Base-by-base conservation (phyloP, 2,888 invertebrate species). In the Microchrysa polita region DNA sequence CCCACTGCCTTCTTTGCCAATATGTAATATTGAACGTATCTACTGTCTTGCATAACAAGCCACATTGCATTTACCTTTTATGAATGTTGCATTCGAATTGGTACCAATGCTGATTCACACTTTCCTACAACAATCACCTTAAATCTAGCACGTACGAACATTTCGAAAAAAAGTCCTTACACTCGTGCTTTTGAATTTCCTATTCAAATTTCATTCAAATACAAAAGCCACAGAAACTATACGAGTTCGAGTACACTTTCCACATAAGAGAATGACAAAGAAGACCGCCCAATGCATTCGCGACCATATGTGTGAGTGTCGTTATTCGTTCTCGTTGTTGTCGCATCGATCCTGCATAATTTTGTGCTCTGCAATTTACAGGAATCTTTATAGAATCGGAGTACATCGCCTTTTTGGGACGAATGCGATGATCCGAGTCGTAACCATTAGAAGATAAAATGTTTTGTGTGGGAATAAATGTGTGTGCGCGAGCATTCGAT, bases 171-270 rank as follows among this genome's bases (percentile, higher is more conserved):
- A 23, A 16, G 16, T 61, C 40, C 61, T 42, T 61, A 16, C 40
- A 61, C 40, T 40, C 40, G 34, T 34, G 40, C 16, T 5, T 34
- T 34, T 40, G 18, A 61, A 53, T 23, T 20, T 5, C 18, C 67
- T 27, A 65, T 67, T 52, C 67, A 67, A 52, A 67, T 22, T 65
- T 65, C 52, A 44, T 52, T 44, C 27, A 23, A 67, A 22, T 27
- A n/a, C 52, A 34, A 34, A 34, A 34, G 27, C n/a, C n/a, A n/a
- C 2, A 34, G 27, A 22, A 16, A 27, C n/a, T n/a, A n/a, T n/a
- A n/a, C n/a, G n/a, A n/a, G n/a, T n/a, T n/a, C n/a, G n/a, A n/a
- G n/a, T n/a, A 67, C 16, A 14, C 27, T 23, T 9, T 48, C 5
- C 52, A 12, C 20, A n/a, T n/a, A 10, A 16, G 44, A 65, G 44